A percentile compares a stretch with the other conserved stretches of the same genome.
These are phyloP conservation scores for Archaeoteleia sp. DNA, from an alignment of 2,888 invertebrate genomes.

Conservation along the genomic window DNA sequence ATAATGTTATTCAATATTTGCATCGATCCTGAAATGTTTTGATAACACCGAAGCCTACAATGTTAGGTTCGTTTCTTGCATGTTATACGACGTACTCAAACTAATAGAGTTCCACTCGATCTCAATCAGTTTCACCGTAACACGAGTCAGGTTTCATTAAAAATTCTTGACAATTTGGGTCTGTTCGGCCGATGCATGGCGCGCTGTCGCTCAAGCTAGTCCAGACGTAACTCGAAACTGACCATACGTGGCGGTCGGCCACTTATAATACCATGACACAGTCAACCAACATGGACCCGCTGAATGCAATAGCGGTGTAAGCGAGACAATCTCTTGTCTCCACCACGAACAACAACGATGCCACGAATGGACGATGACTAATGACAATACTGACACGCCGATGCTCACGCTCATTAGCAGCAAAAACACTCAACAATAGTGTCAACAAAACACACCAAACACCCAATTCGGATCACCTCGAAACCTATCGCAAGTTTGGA, in stretches of 20 bases:
- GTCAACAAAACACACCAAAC: slow-evolving; percentile 44
- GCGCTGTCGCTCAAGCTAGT: slow-evolving; percentile 58
- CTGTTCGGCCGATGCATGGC: slow-evolving; percentile 63
- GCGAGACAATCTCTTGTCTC: slow-evolving; percentile 50
- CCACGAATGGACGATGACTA: slow-evolving; percentile 45
- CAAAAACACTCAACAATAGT: slow-evolving; percentile 32
- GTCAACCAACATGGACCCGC: slow-evolving; percentile 42
- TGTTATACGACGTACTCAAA: slow-evolving; percentile 40
- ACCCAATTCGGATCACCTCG: too few species aligned
- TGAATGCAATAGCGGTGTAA: slow-evolving; percentile 50
- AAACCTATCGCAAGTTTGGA: too few species aligned
- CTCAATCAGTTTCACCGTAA: slow-evolving; percentile 37
- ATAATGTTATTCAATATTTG: too few species aligned
- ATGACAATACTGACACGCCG: slow-evolving; percentile 39
- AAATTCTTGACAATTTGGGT: slow-evolving; percentile 47
- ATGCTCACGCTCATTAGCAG: slow-evolving; percentile 18
- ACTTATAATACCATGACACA: slow-evolving; percentile 49
- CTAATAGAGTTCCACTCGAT: slow-evolving; percentile 46
- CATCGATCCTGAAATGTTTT: too few species aligned
- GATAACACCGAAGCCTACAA: slow-evolving; percentile 19
- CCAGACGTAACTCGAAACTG: slow-evolving; percentile 70
- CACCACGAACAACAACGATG: slow-evolving; percentile 37
- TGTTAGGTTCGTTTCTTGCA: slow-evolving; percentile 27
- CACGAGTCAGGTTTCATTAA: slow-evolving; percentile 50
- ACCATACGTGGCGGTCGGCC: slow-evolving; percentile 59